Evolutionary conservation across 2,113 vertebrate species (phyloP).

Genomic region (Mus musculus): DNA sequence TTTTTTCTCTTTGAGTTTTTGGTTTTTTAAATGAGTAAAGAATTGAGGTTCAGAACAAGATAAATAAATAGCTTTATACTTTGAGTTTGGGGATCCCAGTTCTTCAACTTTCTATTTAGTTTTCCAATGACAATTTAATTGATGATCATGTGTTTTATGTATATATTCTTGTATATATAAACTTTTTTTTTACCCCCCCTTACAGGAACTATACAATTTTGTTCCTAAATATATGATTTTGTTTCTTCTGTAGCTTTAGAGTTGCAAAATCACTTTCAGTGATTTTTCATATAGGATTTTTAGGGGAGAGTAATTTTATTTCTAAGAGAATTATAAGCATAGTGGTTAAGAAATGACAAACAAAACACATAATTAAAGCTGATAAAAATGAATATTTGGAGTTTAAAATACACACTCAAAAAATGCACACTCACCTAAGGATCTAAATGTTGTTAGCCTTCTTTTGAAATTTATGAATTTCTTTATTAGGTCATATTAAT

Average conservation of each 20-base stretch:
- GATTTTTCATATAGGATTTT: slow-evolving; percentile 47
- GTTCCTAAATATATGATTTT: slow-evolving; percentile 9
- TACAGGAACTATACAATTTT: neutral
- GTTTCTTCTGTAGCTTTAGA: neutral
- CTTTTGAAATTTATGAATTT: neutral
- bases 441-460: slow-evolving; percentile 37
- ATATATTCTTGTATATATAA: slow-evolving; percentile 3
- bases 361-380: slow-evolving; percentile 17
- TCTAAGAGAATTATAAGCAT: slow-evolving; percentile 42
- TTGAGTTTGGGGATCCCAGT: slow-evolving; percentile 19
- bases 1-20: slow-evolving; percentile 28
- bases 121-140: slow-evolving; percentile 26
- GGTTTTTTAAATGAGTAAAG: slow-evolving; percentile 28
- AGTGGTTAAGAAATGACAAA: slow-evolving; percentile 19
- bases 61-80: slow-evolving; percentile 10
- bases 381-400: slow-evolving; percentile 32
- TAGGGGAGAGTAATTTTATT: slow-evolving; percentile 11
- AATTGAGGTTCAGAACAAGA: slow-evolving; percentile 16
- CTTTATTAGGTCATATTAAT: slow-evolving; percentile 11
- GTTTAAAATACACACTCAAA: slow-evolving; percentile 35
- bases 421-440: neutral
- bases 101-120: slow-evolving; percentile 12
- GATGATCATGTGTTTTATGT: neutral
- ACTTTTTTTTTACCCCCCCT: slow-evolving; percentile 10
- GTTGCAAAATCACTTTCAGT: slow-evolving; percentile 39